Evolutionary conservation across 2,888 invertebrate genomes (phyloP).

Genomic region (Ectemnius lituratus): DNA sequence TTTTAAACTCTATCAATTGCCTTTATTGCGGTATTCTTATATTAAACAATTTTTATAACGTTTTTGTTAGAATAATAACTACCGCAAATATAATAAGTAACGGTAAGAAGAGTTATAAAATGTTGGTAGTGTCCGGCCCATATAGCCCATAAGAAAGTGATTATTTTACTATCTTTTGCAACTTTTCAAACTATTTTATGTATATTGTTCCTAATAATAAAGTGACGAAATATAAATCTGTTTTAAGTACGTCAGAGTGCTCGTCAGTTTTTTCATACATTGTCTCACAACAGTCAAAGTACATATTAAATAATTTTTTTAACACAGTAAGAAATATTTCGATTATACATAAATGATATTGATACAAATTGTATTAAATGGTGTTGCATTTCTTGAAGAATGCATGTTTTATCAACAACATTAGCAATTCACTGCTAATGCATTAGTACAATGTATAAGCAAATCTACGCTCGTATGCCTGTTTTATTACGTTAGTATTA

Average conservation of each 20-base stretch:
- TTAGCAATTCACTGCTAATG: background rate
- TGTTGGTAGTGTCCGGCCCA: too few relatives aligned
- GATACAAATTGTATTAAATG: too few relatives aligned
- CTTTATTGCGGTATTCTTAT: slow-evolving; percentile 25
- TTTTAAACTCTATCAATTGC: slow-evolving; percentile 31
- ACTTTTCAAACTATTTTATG: slow-evolving; percentile 38
- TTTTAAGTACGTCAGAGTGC: background rate
- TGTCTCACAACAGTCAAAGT: too few relatives aligned
- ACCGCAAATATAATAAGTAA: slow-evolving; percentile 9
- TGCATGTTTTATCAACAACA: background rate
- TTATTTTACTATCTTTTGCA: slow-evolving; percentile 30
- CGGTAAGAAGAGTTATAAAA: slow-evolving; percentile 1
- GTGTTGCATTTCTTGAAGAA: background rate
- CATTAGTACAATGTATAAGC: background rate
- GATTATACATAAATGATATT: too few relatives aligned
- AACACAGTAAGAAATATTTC: too few relatives aligned
- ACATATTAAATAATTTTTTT: too few relatives aligned
- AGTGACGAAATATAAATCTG: slow-evolving; percentile 24
- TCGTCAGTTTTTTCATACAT: too few relatives aligned
- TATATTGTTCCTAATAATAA: slow-evolving; percentile 35
- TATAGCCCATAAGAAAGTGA: slow-evolving; percentile 8
- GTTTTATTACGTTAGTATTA: slow-evolving; percentile 12
- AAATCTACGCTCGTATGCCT: background rate
- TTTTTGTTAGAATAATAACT: slow-evolving; percentile 17
- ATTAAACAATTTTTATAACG: slow-evolving; percentile 32